These are phyloP conservation scores for Charina bottae DNA, from an alignment of 2,113 vertebrate species.

Conservation along the genomic window DNA sequence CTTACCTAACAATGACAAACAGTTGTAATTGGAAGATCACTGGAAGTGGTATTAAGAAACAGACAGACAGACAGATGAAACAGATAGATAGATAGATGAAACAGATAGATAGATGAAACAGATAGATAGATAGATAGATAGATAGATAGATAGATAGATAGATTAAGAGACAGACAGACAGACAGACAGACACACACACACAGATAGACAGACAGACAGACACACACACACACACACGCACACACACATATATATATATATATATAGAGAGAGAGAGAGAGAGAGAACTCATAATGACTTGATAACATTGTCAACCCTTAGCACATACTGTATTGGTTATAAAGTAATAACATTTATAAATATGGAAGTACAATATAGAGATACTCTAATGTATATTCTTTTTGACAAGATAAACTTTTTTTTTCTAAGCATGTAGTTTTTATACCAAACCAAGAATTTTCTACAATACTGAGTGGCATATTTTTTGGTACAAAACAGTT, in stretches of 20 bases:
- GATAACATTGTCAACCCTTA: not conserved
- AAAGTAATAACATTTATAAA: constrained; percentile 1
- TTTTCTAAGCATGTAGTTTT: not conserved
- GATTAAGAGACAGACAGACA: no score
- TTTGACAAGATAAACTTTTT: constrained; percentile 13
- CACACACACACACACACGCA: no score
- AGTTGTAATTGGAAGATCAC: rapidly evolving
- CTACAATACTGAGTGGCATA: constrained; percentile 44
- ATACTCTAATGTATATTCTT: not conserved
- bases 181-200: no score
- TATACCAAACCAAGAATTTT: constrained; percentile 7
- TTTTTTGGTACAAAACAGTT: constrained; percentile 57
- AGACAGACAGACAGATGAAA: no score
- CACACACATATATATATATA: no score
- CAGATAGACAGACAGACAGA: no score
- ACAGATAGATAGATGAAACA: no score
- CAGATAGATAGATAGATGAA: no score
- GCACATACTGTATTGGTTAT: constrained; percentile 53
- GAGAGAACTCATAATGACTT: no score
- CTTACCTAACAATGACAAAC: not conserved
- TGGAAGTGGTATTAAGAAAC: not conserved
- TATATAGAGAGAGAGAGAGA: no score
- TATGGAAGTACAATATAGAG: constrained; percentile 41
- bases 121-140: no score
- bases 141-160: no score